These are phyloP conservation scores for Archilochus colubris DNA, from an alignment of 2,113 vertebrate species.

Conservation along the genomic window DNA sequence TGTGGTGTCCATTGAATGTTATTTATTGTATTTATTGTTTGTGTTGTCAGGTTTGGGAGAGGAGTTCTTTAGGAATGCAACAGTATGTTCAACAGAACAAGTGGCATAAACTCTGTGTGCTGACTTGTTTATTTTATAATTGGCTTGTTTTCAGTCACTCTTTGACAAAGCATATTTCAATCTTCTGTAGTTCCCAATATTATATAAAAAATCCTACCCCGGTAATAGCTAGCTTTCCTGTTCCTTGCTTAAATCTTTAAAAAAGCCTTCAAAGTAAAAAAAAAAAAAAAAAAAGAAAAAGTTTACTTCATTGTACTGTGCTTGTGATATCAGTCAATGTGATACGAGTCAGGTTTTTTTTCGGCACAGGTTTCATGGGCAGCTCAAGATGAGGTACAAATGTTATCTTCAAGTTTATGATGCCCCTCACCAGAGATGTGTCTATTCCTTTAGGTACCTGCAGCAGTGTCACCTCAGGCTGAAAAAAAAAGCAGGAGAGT, in stretches of 20 bases:
- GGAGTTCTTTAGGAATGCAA: background rate
- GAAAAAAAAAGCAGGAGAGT: background rate
- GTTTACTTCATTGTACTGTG: background rate
- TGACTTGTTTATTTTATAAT: background rate
- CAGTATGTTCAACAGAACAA: background rate
- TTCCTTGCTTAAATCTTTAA: background rate
- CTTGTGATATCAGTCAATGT: background rate
- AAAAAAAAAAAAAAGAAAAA: background rate
- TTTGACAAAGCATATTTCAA: background rate
- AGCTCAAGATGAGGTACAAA: background rate
- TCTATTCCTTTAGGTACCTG: background rate
- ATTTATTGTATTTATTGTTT: background rate
- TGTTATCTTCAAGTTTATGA: background rate
- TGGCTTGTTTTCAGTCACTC: background rate
- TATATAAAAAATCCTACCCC: background rate
- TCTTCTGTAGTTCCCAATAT: background rate
- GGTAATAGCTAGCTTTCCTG: background rate
- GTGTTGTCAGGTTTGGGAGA: background rate
- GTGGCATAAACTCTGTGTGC: background rate
- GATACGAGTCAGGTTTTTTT: no score
- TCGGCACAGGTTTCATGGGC: accelerated
- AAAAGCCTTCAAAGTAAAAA: background rate
- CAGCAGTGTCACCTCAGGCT: background rate
- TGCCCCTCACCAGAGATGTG: background rate
- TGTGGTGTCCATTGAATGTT: background rate